Base-by-base conservation (phyloP, 2,888 invertebrate species). In the Allygus modestus region DNA sequence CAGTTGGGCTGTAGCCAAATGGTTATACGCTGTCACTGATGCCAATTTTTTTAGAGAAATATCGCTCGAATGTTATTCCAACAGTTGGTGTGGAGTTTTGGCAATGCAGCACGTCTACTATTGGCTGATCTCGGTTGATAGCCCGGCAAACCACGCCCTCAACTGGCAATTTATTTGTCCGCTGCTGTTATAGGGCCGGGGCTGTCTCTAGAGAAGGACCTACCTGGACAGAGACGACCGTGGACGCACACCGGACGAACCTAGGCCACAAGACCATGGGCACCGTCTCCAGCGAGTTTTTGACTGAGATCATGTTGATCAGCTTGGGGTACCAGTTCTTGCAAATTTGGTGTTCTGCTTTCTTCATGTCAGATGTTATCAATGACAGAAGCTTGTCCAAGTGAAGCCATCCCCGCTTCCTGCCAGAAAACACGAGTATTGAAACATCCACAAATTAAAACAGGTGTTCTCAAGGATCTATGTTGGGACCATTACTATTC, bases 261-360 rank as follows among this genome's bases (percentile, higher is more conserved):
- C 83, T 75, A 15, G 83, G 58, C 83, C 83, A 83, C 17, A 83
- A 33, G n/a, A 54, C 54, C 28, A 20, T n/a, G 1, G 83, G 58
- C 17, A 83, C 73, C 20, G 58, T 58, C 26, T 83, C 75, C 71
- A 83, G 28, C 11, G 75, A 54, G 28, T 58, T 83, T 23, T 83
- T 83, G 4, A 73, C 83, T 20, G 83, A 83, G n/a, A 83, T 83
- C 75, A 75, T 83, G n/a, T 83, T 83, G 17, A 83, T 83, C 31
- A 83, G 26, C 26, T 83, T 83, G 28, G 83, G 83, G 37, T 83
- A 83, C 83, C 83, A 83, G 26, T 83, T 83, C 43, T 75, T 83
- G 37, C 75, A 83, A 26, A 83, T 83, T 41, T 75, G 73, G 31
- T 83, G 83, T 83, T 83, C 83, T 20, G 51, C 83, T 41, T 75